A percentile compares a stretch with the other conserved stretches of the same genome.
Evolutionary conservation across 2,113 vertebrate genomes (phyloP).

Genomic region (Zosterops lateralis): DNA sequence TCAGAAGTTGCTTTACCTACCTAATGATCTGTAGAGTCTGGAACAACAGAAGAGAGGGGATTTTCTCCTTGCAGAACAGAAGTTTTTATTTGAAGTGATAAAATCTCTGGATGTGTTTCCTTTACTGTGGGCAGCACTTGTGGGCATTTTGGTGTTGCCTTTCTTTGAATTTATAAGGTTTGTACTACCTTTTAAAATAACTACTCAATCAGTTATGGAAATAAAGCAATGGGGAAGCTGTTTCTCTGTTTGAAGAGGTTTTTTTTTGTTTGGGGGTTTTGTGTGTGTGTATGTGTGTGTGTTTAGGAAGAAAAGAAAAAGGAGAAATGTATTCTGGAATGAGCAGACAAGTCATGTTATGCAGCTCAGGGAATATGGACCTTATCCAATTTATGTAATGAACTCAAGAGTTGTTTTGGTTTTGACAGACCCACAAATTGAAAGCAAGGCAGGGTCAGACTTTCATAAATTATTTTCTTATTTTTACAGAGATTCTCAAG

Average conservation of each 20-base stretch:
- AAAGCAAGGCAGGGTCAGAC: neutral
- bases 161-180: neutral
- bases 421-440: neutral
- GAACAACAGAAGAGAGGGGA: neutral
- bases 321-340: neutral
- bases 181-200: neutral
- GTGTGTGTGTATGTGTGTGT: neutral
- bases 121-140: neutral
- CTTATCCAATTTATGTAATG: neutral
- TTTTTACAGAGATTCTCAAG: neutral
- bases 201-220: neutral
- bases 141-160: neutral
- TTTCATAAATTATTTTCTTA: neutral
- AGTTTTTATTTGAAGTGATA: conserved; percentile 25
- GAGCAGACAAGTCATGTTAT: neutral
- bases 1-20: conserved; percentile 19
- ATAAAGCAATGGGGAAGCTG: neutral
- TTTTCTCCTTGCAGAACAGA: conserved; percentile 6
- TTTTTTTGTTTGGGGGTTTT: neutral
- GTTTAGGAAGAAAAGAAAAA: neutral
- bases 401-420: neutral
- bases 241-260: neutral
- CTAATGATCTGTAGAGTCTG: conserved; percentile 4
- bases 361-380: neutral
- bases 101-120: neutral